Base-by-base conservation (phyloP, 2,113 vertebrate species). In the Sceloporus tristichus region DNA sequence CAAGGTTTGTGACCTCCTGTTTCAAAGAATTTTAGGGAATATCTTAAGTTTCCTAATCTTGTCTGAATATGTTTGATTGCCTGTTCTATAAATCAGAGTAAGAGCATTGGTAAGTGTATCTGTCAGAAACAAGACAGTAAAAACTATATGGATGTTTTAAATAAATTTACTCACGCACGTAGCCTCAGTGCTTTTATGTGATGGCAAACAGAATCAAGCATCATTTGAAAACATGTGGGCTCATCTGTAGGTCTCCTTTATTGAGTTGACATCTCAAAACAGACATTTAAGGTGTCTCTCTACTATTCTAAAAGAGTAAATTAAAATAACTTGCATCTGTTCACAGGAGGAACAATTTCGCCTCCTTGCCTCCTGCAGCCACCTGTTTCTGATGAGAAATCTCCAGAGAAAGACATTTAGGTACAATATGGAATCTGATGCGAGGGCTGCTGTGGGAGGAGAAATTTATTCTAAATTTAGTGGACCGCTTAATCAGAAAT, bases 1-100 rank as follows among this genome's bases (percentile, higher is more conserved):
- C 56, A 23, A 42, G 54, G 27, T 23, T 34, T 48, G 29, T 11
- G 14, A 9, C 84, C 79, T 82, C 80, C 85, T 18, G n/a, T 89
- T 90, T 83, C 84, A 23, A 8, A 62, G 42, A 91, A 88, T 71
- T 93, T 92, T 71, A 1, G 53, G 8, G 2, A 13, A 8, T 73
- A 9, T 34, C 10, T 73, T 73, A 71, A n/a, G 27, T 16, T 70
- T 86, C 18, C 73, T 53, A 92, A 90, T 95, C 93, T 83, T 84
- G 88, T 25, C 56, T 84, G 87, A 91, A 87, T 3, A 2, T 78
- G n/a, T 65, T 11, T 25, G 34, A 40, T 82, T 81, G 13, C 34
- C n/a, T 70, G 16, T 21, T 70, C 34, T 18, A 83, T 18, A n/a
- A 81, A 42, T 16, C 34, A 66, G 68, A 66, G n/a, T 78, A 88